Conservation (phyloP, 1,140 invertebrate genomes). For the Drosophila burlai region DNA sequence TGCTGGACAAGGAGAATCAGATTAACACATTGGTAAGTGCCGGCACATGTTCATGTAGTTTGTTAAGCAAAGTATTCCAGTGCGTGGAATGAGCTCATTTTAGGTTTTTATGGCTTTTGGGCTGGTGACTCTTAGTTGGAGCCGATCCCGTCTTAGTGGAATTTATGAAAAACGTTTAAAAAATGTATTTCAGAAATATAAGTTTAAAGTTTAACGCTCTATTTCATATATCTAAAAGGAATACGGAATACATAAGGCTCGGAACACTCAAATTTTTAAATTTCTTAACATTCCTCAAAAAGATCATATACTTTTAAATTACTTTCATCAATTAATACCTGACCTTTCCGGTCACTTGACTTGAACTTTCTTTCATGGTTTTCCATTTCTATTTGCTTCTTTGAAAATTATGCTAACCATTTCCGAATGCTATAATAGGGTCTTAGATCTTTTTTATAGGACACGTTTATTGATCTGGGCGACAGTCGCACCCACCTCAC, state of each 20-base stretch:
- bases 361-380: not conserved
- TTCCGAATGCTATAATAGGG: not conserved
- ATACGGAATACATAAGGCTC: no score
- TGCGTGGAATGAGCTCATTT: not conserved
- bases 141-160: not conserved
- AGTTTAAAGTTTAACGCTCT: no score
- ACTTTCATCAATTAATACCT: no score
- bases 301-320: no score
- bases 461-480: not conserved
- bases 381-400: not conserved
- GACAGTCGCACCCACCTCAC: not conserved
- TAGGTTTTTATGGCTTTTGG: not conserved
- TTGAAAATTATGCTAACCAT: not conserved
- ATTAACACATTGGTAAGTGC: slow-evolving; percentile 90
- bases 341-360: no score
- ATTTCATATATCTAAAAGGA: no score
- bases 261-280: no score
- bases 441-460: not conserved
- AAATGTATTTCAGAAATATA: not conserved
- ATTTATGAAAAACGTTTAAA: not conserved
- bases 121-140: not conserved
- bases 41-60: not conserved
- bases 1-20: slow-evolving; percentile 95
- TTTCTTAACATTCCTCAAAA: no score
- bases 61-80: not conserved